Conservation (phyloP, 2,113 vertebrate species). For the Petroica traversi region DNA sequence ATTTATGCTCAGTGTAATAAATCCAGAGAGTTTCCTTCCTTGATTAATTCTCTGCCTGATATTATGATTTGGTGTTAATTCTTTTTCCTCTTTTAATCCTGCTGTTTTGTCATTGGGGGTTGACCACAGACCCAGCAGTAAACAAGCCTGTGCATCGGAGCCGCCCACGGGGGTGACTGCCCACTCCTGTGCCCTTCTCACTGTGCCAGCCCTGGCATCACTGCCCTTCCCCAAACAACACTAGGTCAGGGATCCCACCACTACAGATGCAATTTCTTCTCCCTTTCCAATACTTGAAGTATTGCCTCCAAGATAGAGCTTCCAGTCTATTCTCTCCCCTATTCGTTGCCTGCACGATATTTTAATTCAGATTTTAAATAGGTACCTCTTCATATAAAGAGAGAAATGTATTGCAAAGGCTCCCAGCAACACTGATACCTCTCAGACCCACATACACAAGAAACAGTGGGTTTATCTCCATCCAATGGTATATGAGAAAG, state of each 20-base stretch:
- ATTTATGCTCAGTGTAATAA: neutral
- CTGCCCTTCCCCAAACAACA: neutral
- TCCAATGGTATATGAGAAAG: neutral
- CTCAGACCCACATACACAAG: neutral
- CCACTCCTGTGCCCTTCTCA: neutral
- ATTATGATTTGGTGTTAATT: neutral
- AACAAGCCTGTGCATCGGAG: neutral
- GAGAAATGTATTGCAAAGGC: neutral
- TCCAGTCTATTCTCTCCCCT: neutral
- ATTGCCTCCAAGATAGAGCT: neutral
- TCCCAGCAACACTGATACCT: neutral
- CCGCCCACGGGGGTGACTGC: accelerated
- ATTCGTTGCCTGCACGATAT: accelerated
- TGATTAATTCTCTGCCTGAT: neutral
- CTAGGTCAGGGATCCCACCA: neutral
- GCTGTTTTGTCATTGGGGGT: accelerated
- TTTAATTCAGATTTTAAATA: neutral
- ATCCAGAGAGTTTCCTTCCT: neutral
- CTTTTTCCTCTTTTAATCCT: neutral
- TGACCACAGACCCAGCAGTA: neutral
- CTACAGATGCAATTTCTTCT: neutral
- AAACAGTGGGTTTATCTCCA: neutral
- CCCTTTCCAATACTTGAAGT: neutral
- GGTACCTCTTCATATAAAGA: neutral
- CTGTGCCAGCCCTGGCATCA: neutral